Evolutionary conservation across 2,888 invertebrate genomes (phyloP).

Genomic region (Ametastegia equiseti): DNA sequence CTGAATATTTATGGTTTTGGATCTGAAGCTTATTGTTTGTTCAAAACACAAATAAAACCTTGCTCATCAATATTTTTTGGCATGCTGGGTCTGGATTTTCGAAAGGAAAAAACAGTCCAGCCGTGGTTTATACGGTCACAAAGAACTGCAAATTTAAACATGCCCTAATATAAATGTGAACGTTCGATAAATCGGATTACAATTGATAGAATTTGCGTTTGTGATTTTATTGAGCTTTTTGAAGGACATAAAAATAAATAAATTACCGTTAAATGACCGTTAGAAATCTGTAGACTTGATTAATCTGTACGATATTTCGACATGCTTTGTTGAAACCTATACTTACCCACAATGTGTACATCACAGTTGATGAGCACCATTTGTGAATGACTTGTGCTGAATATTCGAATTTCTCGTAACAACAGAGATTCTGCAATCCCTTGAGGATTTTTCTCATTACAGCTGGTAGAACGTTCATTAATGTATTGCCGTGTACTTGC

Average conservation of each 20-base stretch:
- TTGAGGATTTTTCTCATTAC: background rate
- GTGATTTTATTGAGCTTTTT: no score
- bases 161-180: background rate
- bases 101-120: background rate
- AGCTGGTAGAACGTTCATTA: no score
- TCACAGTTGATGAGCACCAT: background rate
- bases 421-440: background rate
- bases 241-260: no score
- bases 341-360: no score
- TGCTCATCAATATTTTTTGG: background rate
- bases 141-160: background rate
- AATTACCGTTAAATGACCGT: no score
- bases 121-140: background rate
- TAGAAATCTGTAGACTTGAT: no score
- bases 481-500: background rate
- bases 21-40: background rate
- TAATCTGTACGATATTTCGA: no score
- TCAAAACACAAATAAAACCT: background rate
- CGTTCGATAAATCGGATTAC: background rate
- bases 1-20: background rate
- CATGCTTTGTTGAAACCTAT: no score
- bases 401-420: background rate
- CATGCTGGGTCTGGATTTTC: background rate
- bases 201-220: background rate
- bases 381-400: background rate